phyloP scores from a whole-genome alignment of 2,888 invertebrate genomes.

The Muschampia plurimacula region DNA sequence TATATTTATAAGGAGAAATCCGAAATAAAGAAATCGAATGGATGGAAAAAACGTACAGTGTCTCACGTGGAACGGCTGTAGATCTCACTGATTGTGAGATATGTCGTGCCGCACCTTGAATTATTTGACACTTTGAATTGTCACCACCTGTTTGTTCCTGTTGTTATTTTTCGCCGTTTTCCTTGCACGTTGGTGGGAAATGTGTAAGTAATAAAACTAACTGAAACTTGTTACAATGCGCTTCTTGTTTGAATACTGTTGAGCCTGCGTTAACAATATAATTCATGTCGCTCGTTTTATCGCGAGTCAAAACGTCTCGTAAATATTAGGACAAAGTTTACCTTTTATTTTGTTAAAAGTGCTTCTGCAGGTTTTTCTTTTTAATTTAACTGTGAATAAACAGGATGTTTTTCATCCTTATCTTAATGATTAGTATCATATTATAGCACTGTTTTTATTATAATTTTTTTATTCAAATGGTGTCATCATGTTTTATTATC shows the following conservation, averaged over 20 bases:
- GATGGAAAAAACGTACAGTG: conserved; percentile 68
- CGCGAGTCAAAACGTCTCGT: conserved; percentile 44
- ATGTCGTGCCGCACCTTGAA: conserved; percentile 75
- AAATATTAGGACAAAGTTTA: conserved; percentile 43
- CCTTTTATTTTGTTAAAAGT: conserved; percentile 36
- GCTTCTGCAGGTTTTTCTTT: conserved; percentile 18
- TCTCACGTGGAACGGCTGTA: conserved; percentile 67
- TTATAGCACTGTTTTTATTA: background rate
- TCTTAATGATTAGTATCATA: conserved; percentile 2
- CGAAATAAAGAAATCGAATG: conserved; percentile 80
- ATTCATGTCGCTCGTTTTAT: conserved; percentile 53
- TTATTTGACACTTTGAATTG: conserved; percentile 81
- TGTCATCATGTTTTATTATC: conserved; percentile 30
- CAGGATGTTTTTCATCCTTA: background rate
- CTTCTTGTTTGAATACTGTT: conserved; percentile 56
- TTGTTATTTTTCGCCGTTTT: conserved; percentile 66
- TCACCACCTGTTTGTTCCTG: conserved; percentile 65
- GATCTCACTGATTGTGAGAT: conserved; percentile 82
- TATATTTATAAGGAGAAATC: conserved; percentile 80
- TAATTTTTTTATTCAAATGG: conserved; percentile 21
- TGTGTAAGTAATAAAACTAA: conserved; percentile 67
- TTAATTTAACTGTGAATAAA: conserved; percentile 41
- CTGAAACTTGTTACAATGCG: conserved; percentile 60
- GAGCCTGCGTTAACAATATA: conserved; percentile 60
- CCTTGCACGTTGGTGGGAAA: conserved; percentile 57